phyloP scores from a whole-genome alignment of 2,797 vertebrate genomes.

The Acanthopagrus latus region DNA sequence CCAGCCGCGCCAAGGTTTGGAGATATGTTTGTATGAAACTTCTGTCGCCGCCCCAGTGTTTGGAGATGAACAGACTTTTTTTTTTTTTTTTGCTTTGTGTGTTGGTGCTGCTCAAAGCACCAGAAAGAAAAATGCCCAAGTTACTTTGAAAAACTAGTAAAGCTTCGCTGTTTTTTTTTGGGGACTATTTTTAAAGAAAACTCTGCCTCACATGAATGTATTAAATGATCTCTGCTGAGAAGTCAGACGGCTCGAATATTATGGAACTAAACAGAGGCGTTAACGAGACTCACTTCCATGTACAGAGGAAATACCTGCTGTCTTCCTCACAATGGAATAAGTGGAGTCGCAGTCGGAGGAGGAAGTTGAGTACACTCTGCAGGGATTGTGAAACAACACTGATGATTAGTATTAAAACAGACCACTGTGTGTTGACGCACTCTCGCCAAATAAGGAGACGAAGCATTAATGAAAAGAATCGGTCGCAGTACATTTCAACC shows the following conservation, averaged over 20 bases:
- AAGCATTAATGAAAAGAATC: neutral
- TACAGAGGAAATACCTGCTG: neutral
- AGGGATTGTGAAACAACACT: neutral
- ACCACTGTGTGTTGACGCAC: neutral
- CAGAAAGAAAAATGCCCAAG: neutral
- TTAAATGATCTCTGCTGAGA: neutral
- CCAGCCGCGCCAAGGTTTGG: neutral
- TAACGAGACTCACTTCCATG: neutral
- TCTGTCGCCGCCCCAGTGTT: too few species aligned
- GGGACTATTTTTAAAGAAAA: neutral
- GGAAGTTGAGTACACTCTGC: neutral
- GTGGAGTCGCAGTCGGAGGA: neutral
- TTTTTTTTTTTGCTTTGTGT: too few species aligned
- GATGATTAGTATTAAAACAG: slow-evolving; percentile 4
- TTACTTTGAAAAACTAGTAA: neutral
- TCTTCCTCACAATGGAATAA: neutral
- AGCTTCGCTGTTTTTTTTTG: neutral
- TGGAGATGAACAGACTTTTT: neutral
- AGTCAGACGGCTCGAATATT: neutral
- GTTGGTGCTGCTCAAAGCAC: neutral
- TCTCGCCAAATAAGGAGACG: neutral
- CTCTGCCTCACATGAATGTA: neutral
- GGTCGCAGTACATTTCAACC: neutral
- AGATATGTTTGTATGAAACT: neutral
- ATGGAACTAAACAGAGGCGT: neutral